Evolutionary conservation across 2,888 invertebrate species (phyloP).

Genomic region (Crepidodera aurea): DNA sequence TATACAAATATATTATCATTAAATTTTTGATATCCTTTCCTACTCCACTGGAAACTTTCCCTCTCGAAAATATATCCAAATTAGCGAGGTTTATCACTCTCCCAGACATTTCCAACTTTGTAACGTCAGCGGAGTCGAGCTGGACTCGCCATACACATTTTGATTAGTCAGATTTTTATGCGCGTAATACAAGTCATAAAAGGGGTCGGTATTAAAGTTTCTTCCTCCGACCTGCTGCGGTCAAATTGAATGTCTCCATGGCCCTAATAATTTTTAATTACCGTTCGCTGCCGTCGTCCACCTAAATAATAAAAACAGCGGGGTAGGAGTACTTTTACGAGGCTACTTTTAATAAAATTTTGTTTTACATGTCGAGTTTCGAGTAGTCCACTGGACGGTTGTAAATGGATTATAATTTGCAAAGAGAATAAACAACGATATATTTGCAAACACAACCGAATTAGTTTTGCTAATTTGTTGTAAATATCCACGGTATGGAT

Average conservation of each 20-base stretch:
- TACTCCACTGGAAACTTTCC: conserved; percentile 27
- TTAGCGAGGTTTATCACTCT: conserved; percentile 43
- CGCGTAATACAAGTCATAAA: conserved; percentile 41
- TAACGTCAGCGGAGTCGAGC: conserved; percentile 20
- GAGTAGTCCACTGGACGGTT: background rate
- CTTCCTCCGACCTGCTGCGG: conserved; percentile 28
- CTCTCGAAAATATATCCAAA: conserved; percentile 49
- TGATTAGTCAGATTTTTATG: conserved; percentile 51
- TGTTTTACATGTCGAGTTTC: conserved; percentile 29
- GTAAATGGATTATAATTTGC: background rate
- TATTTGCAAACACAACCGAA: no score
- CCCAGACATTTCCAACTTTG: conserved; percentile 34
- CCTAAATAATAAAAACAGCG: conserved; percentile 37
- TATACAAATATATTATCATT: no score
- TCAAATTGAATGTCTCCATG: conserved; percentile 38
- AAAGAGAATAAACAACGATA: background rate
- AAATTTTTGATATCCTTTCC: no score
- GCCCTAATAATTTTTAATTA: conserved; percentile 45
- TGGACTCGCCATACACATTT: conserved; percentile 39
- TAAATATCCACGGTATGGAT: no score
- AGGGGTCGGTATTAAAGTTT: conserved; percentile 38
- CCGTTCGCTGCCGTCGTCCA: conserved; percentile 26
- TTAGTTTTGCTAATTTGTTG: no score
- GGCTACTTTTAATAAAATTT: conserved; percentile 39
- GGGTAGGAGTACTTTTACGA: conserved; percentile 35